Evolutionary conservation across 2,113 vertebrate species (phyloP).

Genomic region (Aphyosemion australe): DNA sequence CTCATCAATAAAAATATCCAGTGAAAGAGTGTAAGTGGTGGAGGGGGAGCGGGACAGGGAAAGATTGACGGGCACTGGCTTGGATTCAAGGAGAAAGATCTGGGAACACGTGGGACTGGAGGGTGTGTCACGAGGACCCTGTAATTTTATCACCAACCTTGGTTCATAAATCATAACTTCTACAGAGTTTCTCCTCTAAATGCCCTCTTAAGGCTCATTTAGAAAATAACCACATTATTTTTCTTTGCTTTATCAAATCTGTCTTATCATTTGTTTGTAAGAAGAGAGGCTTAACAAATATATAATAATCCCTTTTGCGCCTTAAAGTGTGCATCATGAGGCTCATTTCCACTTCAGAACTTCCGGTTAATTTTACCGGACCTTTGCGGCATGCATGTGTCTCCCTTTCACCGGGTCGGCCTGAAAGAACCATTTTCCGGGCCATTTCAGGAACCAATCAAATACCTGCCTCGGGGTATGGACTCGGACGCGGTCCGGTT

Average conservation of each 20-base stretch:
- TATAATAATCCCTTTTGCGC: background rate
- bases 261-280: slow-evolving; percentile 16
- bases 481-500: no score
- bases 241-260: slow-evolving; percentile 7
- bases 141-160: slow-evolving; percentile 45
- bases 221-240: background rate
- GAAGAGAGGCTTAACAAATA: slow-evolving; percentile 4
- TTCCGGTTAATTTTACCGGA: no score
- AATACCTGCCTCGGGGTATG: no score
- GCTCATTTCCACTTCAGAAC: no score
- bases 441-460: no score
- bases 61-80: slow-evolving; percentile 29
- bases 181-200: background rate
- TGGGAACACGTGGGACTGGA: slow-evolving; percentile 26
- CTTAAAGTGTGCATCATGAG: background rate
- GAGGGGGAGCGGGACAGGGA: slow-evolving; percentile 39
- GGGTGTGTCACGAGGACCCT: slow-evolving; percentile 46
- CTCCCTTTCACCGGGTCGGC: no score
- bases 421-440: no score
- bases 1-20: slow-evolving; percentile 70
- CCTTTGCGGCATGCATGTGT: no score
- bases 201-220: background rate
- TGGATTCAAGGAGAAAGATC: slow-evolving; percentile 27
- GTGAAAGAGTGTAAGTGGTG: slow-evolving; percentile 68
- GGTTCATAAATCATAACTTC: slow-evolving; percentile 47